Conservation (phyloP, 1,140 invertebrate genomes). For the Magallana angulata region DNA sequence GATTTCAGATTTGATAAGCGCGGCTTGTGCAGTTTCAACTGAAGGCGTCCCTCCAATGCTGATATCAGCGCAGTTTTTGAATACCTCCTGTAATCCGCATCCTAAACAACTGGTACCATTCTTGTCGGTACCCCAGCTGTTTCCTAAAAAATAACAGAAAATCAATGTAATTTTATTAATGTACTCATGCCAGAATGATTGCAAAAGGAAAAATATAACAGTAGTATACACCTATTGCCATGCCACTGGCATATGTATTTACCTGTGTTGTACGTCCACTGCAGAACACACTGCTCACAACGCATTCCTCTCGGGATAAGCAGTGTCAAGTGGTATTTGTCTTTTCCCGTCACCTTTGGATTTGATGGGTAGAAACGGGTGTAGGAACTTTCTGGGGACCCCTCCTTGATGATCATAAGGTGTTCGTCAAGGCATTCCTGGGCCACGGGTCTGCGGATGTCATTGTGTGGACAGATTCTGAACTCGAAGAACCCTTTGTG, state of each 20-base stretch:
- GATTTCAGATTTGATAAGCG: background rate
- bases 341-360: slow-evolving; percentile 4
- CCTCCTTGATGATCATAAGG: slow-evolving; percentile 80
- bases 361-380: slow-evolving; percentile 1
- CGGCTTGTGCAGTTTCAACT: background rate
- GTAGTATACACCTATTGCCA: background rate
- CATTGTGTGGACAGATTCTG: slow-evolving; percentile 77
- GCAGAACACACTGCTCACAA: slow-evolving; percentile 92
- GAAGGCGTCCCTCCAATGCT: slow-evolving; percentile 42
- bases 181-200: background rate
- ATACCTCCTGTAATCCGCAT: slow-evolving; percentile 58
- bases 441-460: slow-evolving; percentile 57
- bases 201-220: background rate
- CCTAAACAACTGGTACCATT: slow-evolving; percentile 53
- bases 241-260: background rate
- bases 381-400: slow-evolving; percentile 48
- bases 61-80: slow-evolving; percentile 57
- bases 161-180: background rate
- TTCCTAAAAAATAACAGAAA: slow-evolving; percentile 50
- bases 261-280: slow-evolving; percentile 89
- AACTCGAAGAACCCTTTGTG: slow-evolving; percentile 73
- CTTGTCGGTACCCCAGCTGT: slow-evolving; percentile 54
- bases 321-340: slow-evolving; percentile 51
- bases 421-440: slow-evolving; percentile 66
- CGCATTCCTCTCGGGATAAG: slow-evolving; percentile 89